These are phyloP conservation scores for Epinephelus lanceolatus DNA, from an alignment of 2,113 vertebrate genomes.

Conservation along the genomic window DNA sequence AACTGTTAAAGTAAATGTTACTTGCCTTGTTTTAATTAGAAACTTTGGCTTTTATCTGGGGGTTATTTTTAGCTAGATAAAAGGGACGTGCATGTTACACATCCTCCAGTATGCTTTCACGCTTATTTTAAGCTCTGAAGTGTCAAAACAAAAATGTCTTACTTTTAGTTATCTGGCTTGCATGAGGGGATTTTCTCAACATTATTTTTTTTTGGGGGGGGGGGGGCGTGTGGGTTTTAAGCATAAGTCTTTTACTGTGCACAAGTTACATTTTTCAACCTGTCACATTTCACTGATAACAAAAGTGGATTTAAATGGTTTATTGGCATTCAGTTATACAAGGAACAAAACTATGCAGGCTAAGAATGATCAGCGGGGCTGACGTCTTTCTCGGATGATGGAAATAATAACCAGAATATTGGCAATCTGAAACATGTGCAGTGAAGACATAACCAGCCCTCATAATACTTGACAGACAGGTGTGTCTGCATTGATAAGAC, in stretches of 20 bases:
- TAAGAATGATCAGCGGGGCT: neutral
- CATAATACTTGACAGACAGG: constrained; percentile 3
- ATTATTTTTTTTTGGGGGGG: neutral
- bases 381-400: neutral
- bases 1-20: neutral
- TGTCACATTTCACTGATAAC: neutral
- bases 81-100: neutral
- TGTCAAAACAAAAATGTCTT: neutral
- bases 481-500: neutral
- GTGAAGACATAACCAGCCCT: neutral
- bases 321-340: neutral
- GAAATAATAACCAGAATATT: neutral
- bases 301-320: neutral
- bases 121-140: neutral
- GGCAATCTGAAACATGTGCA: neutral
- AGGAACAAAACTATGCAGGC: neutral
- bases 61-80: neutral
- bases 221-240: neutral
- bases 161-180: neutral
- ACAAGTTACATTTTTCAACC: neutral
- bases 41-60: neutral
- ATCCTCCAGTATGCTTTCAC: neutral
- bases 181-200: neutral
- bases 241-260: neutral
- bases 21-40: neutral